Percentiles rank a stretch among this genome's conserved stretches.
Evolutionary conservation across 2,888 invertebrate species (phyloP).

Genomic region (Lithophane ornitopus): DNA sequence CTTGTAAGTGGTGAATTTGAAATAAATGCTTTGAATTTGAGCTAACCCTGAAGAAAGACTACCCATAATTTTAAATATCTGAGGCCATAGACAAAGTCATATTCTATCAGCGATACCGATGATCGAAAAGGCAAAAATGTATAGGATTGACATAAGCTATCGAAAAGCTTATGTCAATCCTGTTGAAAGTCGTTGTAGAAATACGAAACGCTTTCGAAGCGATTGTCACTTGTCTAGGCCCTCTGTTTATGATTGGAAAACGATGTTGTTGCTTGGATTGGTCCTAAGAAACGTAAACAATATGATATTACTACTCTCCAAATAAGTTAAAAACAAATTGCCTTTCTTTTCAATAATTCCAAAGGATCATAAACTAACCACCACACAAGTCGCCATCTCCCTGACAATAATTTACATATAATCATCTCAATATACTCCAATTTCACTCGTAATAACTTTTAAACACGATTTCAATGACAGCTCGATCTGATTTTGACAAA

Average conservation of each 20-base stretch:
- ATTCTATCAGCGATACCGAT: too few species aligned
- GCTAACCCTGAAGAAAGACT: too few species aligned
- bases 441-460: constrained; percentile 51
- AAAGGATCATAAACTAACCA: not conserved
- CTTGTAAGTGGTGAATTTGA: not conserved
- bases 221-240: too few species aligned
- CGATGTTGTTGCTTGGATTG: not conserved
- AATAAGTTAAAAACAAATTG: not conserved
- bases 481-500: constrained; percentile 70
- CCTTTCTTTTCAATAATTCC: not conserved
- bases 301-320: too few species aligned
- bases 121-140: too few species aligned
- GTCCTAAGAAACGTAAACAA: too few species aligned
- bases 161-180: too few species aligned
- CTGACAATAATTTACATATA: constrained; percentile 44
- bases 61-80: not conserved
- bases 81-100: too few species aligned
- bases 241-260: not conserved
- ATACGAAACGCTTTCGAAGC: too few species aligned
- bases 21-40: not conserved
- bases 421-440: constrained; percentile 46
- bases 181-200: too few species aligned
- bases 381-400: constrained; percentile 24
- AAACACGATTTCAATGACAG: constrained; percentile 48
- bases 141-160: too few species aligned